Evolutionary conservation across 2,797 vertebrate genomes (phyloP), one percentile per base, ranked within the genome.

Genomic region (Chelonia mydas): DNA sequence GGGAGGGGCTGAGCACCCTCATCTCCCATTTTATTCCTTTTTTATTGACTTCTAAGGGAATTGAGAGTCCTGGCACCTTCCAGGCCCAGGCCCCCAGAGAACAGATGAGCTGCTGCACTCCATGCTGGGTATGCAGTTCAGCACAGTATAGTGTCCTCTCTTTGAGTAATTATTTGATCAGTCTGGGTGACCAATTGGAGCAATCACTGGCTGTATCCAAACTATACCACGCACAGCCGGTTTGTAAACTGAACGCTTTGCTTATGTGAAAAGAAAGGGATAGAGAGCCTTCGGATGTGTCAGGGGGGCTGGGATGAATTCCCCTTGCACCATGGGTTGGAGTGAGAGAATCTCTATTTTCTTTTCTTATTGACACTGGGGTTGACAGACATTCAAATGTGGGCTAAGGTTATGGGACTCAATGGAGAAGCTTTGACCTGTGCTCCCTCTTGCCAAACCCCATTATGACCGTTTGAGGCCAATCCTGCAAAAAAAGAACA

Each of bases 251-350:
- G 53, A 90, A 78, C 9, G 1, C 49, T 92, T 57, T 91, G 82
- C 90, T 92, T 79, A 86, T 89, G 83, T 79, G 82, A 65, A 61
- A 89, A 92, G 84, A 84, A 94, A 74, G 21, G 27, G 90, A 95
- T 91, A 77, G 86, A 33, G 61, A 78, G 27, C 1, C 65, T 59
- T 11, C 1, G 0, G 31, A 54, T 15, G 5, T 1, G 11, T 31
- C 91, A 31, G 31, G 87, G 57, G 85, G 83, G 76, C 37, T 91
- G 79, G 86, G 54, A 13, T 0, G 49, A 27, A 11, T 10, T 41
- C 21, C 21, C 10, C 21, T 72, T 10, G n/a, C 68, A 41, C n/a
- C 3, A 5, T 41, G 65, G 13, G 45, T 31, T 47, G 27, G 27
- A 8, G 45, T 27, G 41, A 27, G 25, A 41, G 68, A 72, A 37